These are phyloP conservation scores for Zosterops borbonicus DNA, from an alignment of 2,113 vertebrate genomes.

Conservation along the genomic window DNA sequence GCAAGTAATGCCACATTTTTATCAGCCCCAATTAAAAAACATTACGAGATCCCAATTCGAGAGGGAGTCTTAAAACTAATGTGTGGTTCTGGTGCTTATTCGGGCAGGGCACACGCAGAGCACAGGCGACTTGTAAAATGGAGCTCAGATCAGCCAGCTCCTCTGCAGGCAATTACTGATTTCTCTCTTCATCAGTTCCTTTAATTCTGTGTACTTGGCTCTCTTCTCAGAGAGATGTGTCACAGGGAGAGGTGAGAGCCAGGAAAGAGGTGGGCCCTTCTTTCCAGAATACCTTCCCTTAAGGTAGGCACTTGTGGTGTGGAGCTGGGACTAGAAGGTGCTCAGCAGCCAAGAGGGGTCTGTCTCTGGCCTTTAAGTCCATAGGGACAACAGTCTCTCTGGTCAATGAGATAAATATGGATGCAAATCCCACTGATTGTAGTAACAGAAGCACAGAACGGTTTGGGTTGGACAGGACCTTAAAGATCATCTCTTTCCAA, in stretches of 20 bases:
- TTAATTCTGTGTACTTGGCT: constrained; percentile 11
- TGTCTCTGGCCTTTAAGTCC: neutral
- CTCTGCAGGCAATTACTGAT: constrained; percentile 37
- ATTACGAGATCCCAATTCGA: constrained; percentile 57
- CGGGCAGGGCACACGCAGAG: constrained; percentile 43
- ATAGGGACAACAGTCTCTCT: neutral
- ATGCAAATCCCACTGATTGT: accelerated
- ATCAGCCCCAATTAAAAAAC: constrained; percentile 78
- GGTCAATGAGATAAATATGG: neutral
- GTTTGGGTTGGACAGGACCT: neutral
- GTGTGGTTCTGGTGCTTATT: constrained; percentile 49
- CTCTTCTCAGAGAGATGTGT: neutral
- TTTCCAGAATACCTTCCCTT: neutral
- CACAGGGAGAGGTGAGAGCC: neutral
- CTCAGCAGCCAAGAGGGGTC: neutral
- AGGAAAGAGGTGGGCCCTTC: neutral
- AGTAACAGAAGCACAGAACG: neutral
- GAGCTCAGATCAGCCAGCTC: constrained; percentile 59
- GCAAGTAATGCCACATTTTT: constrained; percentile 73
- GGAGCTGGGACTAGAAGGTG: neutral
- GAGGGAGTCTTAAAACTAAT: constrained; percentile 72
- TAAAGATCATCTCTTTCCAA: too few relatives aligned
- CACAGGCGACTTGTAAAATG: constrained; percentile 38
- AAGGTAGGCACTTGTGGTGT: accelerated
- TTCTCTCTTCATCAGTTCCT: constrained; percentile 35